These are phyloP conservation scores for Apostichopus leukothele DNA, from an alignment of 53 echinoderm and acorn worm species.

Conservation along the genomic window DNA sequence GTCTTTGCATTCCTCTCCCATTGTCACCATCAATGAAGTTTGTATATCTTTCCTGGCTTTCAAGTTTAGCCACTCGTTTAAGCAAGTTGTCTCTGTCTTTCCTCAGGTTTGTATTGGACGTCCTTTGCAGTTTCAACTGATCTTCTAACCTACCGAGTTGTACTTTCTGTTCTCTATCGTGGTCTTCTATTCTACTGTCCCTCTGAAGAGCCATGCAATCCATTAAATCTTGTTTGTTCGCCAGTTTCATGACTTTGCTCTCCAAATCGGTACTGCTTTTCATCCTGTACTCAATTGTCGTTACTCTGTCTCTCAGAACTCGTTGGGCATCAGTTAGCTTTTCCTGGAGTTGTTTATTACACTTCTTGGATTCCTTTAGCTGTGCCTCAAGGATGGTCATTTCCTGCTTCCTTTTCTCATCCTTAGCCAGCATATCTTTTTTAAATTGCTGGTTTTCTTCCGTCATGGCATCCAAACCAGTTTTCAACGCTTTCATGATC, in stretches of 20 bases:
- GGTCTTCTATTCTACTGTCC: neutral
- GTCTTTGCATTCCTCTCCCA: neutral
- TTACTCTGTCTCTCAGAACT: neutral
- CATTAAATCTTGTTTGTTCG: neutral
- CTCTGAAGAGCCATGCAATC: neutral
- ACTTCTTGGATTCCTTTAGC: neutral
- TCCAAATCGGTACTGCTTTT: neutral
- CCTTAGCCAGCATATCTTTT: neutral
- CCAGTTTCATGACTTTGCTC: neutral
- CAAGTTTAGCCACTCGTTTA: neutral
- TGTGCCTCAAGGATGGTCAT: neutral
- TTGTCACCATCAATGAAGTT: neutral
- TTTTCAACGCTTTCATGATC: neutral
- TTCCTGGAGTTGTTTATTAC: neutral
- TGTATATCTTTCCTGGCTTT: neutral
- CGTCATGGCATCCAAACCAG: neutral
- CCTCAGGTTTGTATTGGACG: neutral
- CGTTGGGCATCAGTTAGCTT: neutral
- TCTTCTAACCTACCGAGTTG: neutral
- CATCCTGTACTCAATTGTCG: neutral
- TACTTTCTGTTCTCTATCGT: neutral
- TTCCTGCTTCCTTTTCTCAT: neutral
- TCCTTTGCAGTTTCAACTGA: neutral
- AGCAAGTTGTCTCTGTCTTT: neutral
- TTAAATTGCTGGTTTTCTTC: neutral